Conservation (phyloP, 2,888 invertebrate species). For the Steromphala cineraria region DNA sequence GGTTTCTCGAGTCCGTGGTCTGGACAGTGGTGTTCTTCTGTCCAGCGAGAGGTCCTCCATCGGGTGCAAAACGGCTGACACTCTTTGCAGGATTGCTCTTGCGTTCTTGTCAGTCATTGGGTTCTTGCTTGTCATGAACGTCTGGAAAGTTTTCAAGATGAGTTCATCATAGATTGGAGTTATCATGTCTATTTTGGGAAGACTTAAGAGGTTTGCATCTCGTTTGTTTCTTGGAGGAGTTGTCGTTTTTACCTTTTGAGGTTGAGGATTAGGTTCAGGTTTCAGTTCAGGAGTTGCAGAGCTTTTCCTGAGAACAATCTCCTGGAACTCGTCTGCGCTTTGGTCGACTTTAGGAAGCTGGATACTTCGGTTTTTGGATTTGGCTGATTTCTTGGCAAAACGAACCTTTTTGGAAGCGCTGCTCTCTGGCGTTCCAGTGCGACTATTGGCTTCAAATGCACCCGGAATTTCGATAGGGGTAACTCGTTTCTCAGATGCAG, state of each 20-base stretch:
- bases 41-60: background rate
- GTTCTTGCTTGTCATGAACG: constrained; percentile 40
- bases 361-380: background rate
- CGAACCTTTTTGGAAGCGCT: background rate
- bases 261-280: no score
- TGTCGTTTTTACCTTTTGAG: background rate
- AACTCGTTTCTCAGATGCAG: background rate
- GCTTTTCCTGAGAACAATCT: background rate
- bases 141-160: constrained; percentile 58
- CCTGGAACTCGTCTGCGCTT: background rate
- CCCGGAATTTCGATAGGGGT: background rate
- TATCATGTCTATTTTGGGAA: constrained; percentile 63
- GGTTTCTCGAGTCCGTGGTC: background rate
- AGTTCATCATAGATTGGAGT: constrained; percentile 61
- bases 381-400: background rate
- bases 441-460: background rate
- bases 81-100: background rate
- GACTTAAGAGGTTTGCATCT: constrained; percentile 31
- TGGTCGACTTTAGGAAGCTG: background rate
- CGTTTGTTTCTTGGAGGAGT: background rate
- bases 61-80: background rate
- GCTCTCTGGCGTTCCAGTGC: background rate
- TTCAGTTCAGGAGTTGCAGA: no score
- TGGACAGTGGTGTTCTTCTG: background rate
- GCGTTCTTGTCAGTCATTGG: background rate